Conservation (phyloP, 2,113 vertebrate species). For the Tetrax tetrax region DNA sequence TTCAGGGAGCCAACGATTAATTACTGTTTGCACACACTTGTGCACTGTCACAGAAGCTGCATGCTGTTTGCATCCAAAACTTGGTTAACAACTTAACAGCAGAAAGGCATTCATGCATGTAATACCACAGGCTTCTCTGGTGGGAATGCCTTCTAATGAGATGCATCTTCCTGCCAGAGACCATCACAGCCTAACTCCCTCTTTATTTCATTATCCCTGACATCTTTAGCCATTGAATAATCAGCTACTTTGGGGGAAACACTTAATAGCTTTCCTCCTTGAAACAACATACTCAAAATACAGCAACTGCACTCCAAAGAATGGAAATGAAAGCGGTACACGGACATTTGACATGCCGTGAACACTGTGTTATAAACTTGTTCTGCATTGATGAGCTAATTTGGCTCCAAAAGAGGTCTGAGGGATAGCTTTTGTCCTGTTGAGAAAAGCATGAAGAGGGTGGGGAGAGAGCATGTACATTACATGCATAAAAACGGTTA, state of each 20-base stretch:
- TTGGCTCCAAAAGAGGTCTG: constrained; percentile 51
- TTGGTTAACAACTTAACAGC: constrained; percentile 2
- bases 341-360: constrained; percentile 44
- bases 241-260: constrained; percentile 46
- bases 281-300: constrained; percentile 59
- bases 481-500: constrained; percentile 43
- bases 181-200: neutral
- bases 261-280: constrained; percentile 56
- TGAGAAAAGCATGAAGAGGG: constrained; percentile 17
- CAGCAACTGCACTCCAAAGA: constrained; percentile 37
- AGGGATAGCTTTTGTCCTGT: constrained; percentile 22
- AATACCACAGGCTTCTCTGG: neutral
- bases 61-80: constrained; percentile 49
- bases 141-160: constrained; percentile 45
- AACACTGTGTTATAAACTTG: constrained; percentile 10
- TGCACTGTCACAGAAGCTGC: neutral
- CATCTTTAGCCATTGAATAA: constrained; percentile 63
- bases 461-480: neutral
- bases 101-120: constrained; percentile 35
- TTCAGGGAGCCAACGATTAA: constrained; percentile 57
- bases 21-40: constrained; percentile 59
- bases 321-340: constrained; percentile 28
- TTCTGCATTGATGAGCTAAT: constrained; percentile 61
- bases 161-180: neutral
- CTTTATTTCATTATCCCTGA: constrained; percentile 59